Percentiles rank a stretch among this genome's conserved stretches.
Conservation (phyloP, 2,113 vertebrate genomes). For the Crotalus viridis region DNA sequence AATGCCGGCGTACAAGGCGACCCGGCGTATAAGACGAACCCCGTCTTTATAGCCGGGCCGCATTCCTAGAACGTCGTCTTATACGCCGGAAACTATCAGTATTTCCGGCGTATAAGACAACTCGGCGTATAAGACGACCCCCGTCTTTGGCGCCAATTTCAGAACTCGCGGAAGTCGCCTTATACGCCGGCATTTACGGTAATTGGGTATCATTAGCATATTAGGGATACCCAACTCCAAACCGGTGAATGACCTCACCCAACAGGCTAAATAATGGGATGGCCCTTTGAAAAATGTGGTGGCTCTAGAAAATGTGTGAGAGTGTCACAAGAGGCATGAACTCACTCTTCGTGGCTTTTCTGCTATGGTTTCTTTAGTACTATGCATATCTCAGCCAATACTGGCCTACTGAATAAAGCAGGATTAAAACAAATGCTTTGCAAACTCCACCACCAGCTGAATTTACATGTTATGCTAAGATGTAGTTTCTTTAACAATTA, state of each 20-base stretch:
- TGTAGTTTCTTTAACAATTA: background rate
- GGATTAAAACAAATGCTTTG: background rate
- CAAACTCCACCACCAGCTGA: background rate
- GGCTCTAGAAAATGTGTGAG: background rate
- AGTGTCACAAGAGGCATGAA: background rate
- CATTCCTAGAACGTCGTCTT: too few species aligned
- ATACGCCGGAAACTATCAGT: too few species aligned
- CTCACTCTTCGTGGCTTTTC: background rate
- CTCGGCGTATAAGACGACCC: too few species aligned
- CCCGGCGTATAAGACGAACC: too few species aligned
- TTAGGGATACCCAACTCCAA: background rate
- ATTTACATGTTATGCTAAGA: background rate
- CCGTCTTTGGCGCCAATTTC: too few species aligned
- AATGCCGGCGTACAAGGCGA: too few species aligned
- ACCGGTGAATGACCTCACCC: background rate
- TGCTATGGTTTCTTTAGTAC: background rate
- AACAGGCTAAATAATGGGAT: background rate
- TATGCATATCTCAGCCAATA: background rate
- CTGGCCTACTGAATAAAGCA: background rate
- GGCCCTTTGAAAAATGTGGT: background rate
- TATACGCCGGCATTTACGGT: too few species aligned
- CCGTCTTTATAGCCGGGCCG: too few species aligned
- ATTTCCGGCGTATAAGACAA: too few species aligned
- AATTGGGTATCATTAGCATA: background rate
- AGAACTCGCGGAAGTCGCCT: too few species aligned